phyloP scores from a whole-genome alignment of 2,797 vertebrate genomes.

The Pipistrellus nathusii region DNA sequence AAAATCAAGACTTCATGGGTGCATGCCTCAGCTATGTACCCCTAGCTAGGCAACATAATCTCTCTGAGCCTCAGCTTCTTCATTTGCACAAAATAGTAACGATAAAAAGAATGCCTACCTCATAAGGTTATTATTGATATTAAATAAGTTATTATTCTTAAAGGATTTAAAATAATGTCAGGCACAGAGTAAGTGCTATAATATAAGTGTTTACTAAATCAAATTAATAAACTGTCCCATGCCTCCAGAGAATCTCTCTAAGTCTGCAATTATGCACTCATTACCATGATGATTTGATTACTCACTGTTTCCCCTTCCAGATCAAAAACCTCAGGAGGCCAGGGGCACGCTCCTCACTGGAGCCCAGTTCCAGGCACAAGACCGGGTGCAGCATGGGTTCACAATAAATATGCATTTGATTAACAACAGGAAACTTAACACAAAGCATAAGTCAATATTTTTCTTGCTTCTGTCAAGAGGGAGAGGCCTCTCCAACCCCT shows the following conservation, averaged over 20 bases:
- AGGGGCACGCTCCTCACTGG: background rate
- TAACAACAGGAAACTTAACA: conserved; percentile 6
- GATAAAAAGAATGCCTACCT: background rate
- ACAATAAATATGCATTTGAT: background rate
- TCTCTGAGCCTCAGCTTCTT: background rate
- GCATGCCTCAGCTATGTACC: background rate
- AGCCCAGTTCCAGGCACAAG: background rate
- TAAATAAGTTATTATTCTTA: background rate
- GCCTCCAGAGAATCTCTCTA: conserved; percentile 41
- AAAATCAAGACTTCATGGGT: background rate
- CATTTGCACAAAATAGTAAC: background rate
- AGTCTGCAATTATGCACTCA: conserved; percentile 35
- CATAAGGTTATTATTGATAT: background rate
- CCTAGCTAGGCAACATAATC: background rate
- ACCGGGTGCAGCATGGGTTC: background rate
- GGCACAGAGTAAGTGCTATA: background rate
- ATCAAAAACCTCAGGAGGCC: background rate
- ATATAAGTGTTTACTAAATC: conserved; percentile 55
- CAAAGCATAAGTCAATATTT: background rate
- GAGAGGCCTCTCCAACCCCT: too few relatives aligned
- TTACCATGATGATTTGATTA: conserved; percentile 47
- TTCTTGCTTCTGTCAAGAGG: background rate
- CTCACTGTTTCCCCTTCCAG: conserved; percentile 34
- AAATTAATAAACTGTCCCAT: conserved; percentile 63
- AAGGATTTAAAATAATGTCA: background rate